Evolutionary conservation across 1,140 invertebrate genomes (phyloP), one percentile per base, ranked within the genome.

Genomic region (Tetragnatha versicolor): DNA sequence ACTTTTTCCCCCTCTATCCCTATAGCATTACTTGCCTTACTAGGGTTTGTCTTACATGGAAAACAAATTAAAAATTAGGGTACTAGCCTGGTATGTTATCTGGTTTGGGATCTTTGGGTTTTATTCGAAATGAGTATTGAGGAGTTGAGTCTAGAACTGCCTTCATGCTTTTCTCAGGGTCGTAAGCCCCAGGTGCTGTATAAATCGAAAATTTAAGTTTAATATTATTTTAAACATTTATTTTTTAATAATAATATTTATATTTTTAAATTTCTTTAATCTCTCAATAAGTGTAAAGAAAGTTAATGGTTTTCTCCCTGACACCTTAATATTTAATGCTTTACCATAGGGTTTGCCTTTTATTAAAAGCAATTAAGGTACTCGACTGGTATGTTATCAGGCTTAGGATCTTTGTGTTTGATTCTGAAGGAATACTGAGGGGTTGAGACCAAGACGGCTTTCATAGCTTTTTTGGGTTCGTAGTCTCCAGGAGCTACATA

Each of bases 171-270:
- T 91, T 91, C 82, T 93, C 90, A 0, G 94, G 92, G 53, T 87
- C 93, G 89, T 87, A 97, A 91, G 87, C 93, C 90, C 69, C 94
- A 89, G 55, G 94, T 90, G 81, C 93, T 68, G 35, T 17, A 42
- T 9, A 42, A 42, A 17, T 7, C 39, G 17, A 42, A 7, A 42
- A 17, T 42, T 42, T 42, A 9, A 42, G 7, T 42, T 42, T 17
- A 9, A 42, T 9, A 42, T 9, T 42, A 17, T 42, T 42, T 42
- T 7, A 9, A 7, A 42, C 39, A 42, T 42, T 17, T 42, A 42
- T 42, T 42, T n/a, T n/a, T n/a, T n/a, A n/a, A n/a, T n/a, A n/a
- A n/a, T n/a, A n/a, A n/a, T n/a, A n/a, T n/a, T n/a, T n/a, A n/a
- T n/a, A n/a, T n/a, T n/a, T n/a, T n/a, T n/a, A n/a, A n/a, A n/a